Evolutionary conservation across 2,888 invertebrate genomes (phyloP), one percentile per base, ranked within the genome.

Genomic region (Endotricha flammealis): DNA sequence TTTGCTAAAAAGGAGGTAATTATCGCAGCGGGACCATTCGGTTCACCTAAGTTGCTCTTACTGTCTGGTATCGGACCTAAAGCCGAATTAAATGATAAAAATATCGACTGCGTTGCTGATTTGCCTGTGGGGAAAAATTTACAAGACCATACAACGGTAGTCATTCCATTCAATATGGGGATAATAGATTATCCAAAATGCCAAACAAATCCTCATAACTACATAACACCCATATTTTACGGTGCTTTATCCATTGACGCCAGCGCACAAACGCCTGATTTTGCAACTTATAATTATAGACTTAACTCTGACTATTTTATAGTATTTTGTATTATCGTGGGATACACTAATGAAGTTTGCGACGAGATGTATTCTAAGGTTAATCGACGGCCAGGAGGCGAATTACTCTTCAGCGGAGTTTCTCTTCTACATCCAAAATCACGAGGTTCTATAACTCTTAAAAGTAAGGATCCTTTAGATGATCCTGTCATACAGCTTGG

Each of bases 21-120:
- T 38, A 11, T 73, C 38, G 72, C 74, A 11, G 70, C 71, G 3
- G 78, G 78, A 8, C 49, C 68, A 2, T 45, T 76, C 1, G 70
- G 63, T 17, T 69, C 63, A 36, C 78, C 78, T 1, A 65, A 76
- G 38, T 33, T 77, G 0, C 42, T 77, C n/a, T 74, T 77, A 74
- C 41, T 74, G 3, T 77, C 77, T 4, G 78, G 77, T 12, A 49
- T 78, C 36, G 78, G 78, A 2, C 75, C 69, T 1, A 53, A 48
- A 36, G 25, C 60, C 1, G 59, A 77, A 49, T 58, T 78, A 16
- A 22, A 54, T 20, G 50, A 60, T 14, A 36, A 61, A 8, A 51
- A 50, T n/a, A 67, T 75, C 9, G 11, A 56, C 12, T 50, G 65
- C 0, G 20, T 67, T 2, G 20, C 64, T 2, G 51, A 75, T 42